Conservation (phyloP, 1,140 invertebrate genomes). For the Calosoma granatense region DNA sequence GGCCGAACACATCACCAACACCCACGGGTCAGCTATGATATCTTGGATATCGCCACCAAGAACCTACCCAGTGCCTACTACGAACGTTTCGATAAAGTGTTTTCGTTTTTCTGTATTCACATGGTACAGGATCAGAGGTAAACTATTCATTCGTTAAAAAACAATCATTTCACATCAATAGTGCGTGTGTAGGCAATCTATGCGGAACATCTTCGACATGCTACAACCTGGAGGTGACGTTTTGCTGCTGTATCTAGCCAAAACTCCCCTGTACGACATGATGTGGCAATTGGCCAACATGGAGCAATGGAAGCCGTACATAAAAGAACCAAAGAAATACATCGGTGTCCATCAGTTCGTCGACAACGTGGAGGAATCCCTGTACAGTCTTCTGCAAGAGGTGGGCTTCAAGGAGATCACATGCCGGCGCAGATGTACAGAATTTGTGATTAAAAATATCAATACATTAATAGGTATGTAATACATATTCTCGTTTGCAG, state of each 20-base stretch:
- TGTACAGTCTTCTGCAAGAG: conserved; percentile 48
- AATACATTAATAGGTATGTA: conserved; percentile 46
- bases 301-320: conserved; percentile 52
- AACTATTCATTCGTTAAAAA: too few species aligned
- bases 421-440: conserved; percentile 51
- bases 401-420: conserved; percentile 55
- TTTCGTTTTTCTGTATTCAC: conserved; percentile 75
- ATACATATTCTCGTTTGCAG: conserved; percentile 1
- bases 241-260: conserved; percentile 56
- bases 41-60: conserved; percentile 51
- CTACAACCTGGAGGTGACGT: conserved; percentile 54
- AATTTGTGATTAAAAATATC: conserved; percentile 51
- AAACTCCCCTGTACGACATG: conserved; percentile 60
- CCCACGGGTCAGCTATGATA: conserved; percentile 44
- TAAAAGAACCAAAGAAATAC: conserved; percentile 52
- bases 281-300: conserved; percentile 50
- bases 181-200: conserved; percentile 43
- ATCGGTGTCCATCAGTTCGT: conserved; percentile 55
- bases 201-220: conserved; percentile 53
- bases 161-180: too few species aligned
- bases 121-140: conserved; percentile 68
- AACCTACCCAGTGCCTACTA: conserved; percentile 38
- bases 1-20: conserved; percentile 44
- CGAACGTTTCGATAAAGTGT: conserved; percentile 55
- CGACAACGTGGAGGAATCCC: conserved; percentile 47